These are phyloP conservation scores for Gallirallus australis DNA, from an alignment of 2,797 vertebrate genomes.

Conservation along the genomic window DNA sequence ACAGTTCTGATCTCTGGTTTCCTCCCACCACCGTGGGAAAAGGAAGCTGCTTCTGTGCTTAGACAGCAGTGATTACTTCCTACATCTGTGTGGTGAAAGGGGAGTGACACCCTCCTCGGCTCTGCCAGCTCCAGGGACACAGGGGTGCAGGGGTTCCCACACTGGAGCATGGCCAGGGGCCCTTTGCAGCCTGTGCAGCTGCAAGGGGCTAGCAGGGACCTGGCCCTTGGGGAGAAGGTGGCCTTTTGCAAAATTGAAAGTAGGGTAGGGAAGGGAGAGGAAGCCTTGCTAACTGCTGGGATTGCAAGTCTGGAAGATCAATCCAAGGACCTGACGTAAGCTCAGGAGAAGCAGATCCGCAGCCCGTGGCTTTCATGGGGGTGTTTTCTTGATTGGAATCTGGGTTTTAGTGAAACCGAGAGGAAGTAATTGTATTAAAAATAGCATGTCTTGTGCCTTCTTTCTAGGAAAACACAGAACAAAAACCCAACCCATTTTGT, in stretches of 20 bases:
- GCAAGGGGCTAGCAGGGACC: fast-evolving
- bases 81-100: neutral
- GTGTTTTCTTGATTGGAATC: neutral
- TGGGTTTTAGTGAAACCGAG: neutral
- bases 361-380: neutral
- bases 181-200: fast-evolving
- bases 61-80: neutral
- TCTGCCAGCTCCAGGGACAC: neutral
- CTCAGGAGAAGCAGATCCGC: neutral
- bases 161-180: fast-evolving
- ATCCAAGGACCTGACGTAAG: neutral
- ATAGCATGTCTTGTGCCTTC: neutral
- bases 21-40: slow-evolving; percentile 50
- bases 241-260: neutral
- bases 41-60: slow-evolving; percentile 38
- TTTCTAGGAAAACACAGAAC: neutral
- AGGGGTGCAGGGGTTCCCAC: neutral
- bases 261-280: neutral
- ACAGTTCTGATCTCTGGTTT: slow-evolving; percentile 21
- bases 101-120: neutral
- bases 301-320: neutral
- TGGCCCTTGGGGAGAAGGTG: neutral
- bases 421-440: neutral
- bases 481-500: neutral
- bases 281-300: neutral